These are phyloP conservation scores for Phania funesta DNA, from an alignment of 2,888 invertebrate genomes.

Conservation along the genomic window DNA sequence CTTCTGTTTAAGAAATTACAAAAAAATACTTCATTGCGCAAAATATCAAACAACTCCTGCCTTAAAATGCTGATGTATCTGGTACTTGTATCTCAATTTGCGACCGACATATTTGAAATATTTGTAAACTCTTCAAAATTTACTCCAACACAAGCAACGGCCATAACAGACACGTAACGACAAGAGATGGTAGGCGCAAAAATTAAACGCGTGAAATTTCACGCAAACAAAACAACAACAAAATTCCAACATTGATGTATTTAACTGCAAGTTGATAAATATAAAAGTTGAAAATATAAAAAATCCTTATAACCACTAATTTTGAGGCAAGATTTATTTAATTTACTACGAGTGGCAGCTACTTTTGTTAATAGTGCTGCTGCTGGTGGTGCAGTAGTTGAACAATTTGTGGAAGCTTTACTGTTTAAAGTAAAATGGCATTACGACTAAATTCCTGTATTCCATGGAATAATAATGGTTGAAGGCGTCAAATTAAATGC, in stretches of 20 bases:
- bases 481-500: conserved; percentile 53
- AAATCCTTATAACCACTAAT: conserved; percentile 44
- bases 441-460: conserved; percentile 7
- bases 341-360: conserved; percentile 52
- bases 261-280: conserved; percentile 15
- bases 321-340: conserved; percentile 47
- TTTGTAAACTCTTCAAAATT: conserved; percentile 27
- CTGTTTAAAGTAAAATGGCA: conserved; percentile 2
- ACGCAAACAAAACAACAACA: conserved; percentile 42
- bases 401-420: conserved; percentile 4
- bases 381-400: conserved; percentile 47
- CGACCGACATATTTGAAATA: conserved; percentile 52
- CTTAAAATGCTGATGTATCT: conserved; percentile 18
- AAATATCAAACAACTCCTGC: conserved; percentile 48
- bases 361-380: conserved; percentile 47
- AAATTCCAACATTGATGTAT: conserved; percentile 14
- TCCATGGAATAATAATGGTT: conserved; percentile 49
- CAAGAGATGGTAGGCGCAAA: conserved; percentile 50
- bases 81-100: conserved; percentile 41
- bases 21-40: conserved; percentile 33
- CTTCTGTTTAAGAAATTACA: too few relatives aligned
- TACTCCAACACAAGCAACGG: background rate
- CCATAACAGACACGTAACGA: background rate
- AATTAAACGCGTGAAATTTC: conserved; percentile 60
- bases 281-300: conserved; percentile 10